Base-by-base conservation (phyloP, 2,797 vertebrate species). In the Hyperoplus immaculatus region DNA sequence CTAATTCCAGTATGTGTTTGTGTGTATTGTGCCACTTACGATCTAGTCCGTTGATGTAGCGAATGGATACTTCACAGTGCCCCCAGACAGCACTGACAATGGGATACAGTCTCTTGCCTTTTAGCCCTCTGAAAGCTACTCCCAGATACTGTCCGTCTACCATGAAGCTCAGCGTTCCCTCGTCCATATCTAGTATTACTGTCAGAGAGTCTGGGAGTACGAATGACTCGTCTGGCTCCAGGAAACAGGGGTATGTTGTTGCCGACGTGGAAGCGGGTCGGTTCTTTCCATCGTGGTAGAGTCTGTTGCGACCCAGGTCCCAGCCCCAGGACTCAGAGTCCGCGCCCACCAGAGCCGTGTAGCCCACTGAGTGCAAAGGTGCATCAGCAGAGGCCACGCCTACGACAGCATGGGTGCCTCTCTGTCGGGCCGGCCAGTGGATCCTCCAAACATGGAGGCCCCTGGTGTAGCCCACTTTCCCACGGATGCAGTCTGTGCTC, bases 11-110 rank as follows among this genome's bases (percentile, higher is more conserved):
- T 54, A 29, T 77, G 58, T 42, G 39, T 77, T 18, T 58, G 38
- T 55, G 60, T 63, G 43, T 61, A 54, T 29, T 49, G 38, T 51
- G 46, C 0, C 1, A 93, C 98, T 99, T 96, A 99, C 98, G 98
- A 95, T 99, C 98, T 62, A 99, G 96, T 94, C 98, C 98, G 0
- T 99, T 99, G 96, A 99, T 93, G 93, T 99, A 99, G 93, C 96
- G 95, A 94, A 99, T 97, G 18, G 98, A 97, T 87, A 99, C 98
- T 91, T 99, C 98, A 85, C 98, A 99, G 96, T 99, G 98, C 46
- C 98, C 98, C 98, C 98, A 99, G 75, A 99, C 98, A 0, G 98
- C 98, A 83, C 98, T 99, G 93, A 99, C 97, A 73, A 99, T 95
- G 64, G 98, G 98, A 89, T 98, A 99, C 74, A 99, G 95, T 95